Conservation (phyloP, 2,888 invertebrate genomes). For the Apeira syringaria region DNA sequence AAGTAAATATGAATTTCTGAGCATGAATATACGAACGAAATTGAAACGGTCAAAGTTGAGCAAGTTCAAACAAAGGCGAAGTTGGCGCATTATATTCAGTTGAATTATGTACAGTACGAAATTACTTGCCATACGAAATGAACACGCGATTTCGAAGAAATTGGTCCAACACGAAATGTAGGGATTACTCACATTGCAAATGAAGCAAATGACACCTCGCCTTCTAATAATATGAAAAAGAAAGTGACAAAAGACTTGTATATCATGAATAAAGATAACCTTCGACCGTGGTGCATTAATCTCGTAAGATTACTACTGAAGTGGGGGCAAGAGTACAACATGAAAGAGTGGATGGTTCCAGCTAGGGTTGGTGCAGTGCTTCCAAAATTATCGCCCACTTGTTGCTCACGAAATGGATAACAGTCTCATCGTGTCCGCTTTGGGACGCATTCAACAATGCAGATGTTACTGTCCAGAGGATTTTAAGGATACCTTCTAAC, state of each 20-base stretch:
- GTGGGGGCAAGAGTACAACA: slow-evolving; percentile 33
- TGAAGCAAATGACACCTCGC: slow-evolving; percentile 52
- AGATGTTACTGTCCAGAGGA: slow-evolving; percentile 43
- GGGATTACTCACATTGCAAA: slow-evolving; percentile 55
- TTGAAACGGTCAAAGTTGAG: slow-evolving; percentile 47
- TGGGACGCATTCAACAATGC: slow-evolving; percentile 69
- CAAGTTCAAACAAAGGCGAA: slow-evolving; percentile 54
- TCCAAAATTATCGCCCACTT: slow-evolving; percentile 81
- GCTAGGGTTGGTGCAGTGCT: slow-evolving; percentile 60
- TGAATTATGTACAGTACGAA: slow-evolving; percentile 66
- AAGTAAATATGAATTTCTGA: slow-evolving; percentile 25
- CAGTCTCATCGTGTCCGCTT: slow-evolving; percentile 67
- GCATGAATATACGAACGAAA: slow-evolving; percentile 39
- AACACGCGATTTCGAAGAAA: slow-evolving; percentile 76
- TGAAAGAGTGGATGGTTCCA: slow-evolving; percentile 48
- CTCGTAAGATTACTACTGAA: slow-evolving; percentile 40
- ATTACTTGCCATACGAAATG: slow-evolving; percentile 64
- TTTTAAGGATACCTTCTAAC: no score
- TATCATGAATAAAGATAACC: slow-evolving; percentile 16
- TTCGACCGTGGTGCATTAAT: slow-evolving; percentile 38
- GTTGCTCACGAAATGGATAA: slow-evolving; percentile 81
- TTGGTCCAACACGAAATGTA: slow-evolving; percentile 56
- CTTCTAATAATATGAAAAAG: slow-evolving; percentile 51
- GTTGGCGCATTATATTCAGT: slow-evolving; percentile 67
- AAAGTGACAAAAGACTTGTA: slow-evolving; percentile 27